phyloP scores from a whole-genome alignment of 2,113 vertebrate genomes.

The Chloropsis hardwickii region DNA sequence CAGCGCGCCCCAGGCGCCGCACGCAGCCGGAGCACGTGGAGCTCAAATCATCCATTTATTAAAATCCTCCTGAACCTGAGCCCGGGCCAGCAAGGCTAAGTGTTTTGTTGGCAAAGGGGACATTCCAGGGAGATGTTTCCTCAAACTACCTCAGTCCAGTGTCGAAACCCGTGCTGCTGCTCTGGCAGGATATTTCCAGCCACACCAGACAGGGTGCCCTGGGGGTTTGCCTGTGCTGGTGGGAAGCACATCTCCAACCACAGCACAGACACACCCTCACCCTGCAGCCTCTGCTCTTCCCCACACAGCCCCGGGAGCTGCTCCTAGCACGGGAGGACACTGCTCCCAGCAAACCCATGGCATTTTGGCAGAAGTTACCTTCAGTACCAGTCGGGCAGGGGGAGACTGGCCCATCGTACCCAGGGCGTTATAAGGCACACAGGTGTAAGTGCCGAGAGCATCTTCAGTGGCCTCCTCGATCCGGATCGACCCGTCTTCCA shows the following conservation, averaged over 20 bases:
- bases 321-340: background rate
- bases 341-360: background rate
- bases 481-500: conserved; percentile 93
- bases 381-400: conserved; percentile 98
- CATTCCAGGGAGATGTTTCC: background rate
- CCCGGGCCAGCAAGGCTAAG: background rate
- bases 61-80: background rate
- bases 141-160: background rate
- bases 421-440: conserved; percentile 99
- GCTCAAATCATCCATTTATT: background rate
- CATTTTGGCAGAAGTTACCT: conserved; percentile 74
- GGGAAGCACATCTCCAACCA: background rate
- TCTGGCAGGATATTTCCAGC: background rate
- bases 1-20: background rate
- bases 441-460: conserved; percentile 99
- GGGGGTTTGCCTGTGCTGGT: background rate
- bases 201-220: background rate
- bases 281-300: background rate
- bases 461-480: conserved; percentile 98
- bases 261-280: background rate
- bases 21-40: background rate
- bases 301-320: background rate
- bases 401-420: conserved; percentile 99
- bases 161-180: background rate
- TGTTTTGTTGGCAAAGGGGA: background rate